phyloP scores from a whole-genome alignment of 2,113 vertebrate genomes.

The Xyliphius kryptos region DNA sequence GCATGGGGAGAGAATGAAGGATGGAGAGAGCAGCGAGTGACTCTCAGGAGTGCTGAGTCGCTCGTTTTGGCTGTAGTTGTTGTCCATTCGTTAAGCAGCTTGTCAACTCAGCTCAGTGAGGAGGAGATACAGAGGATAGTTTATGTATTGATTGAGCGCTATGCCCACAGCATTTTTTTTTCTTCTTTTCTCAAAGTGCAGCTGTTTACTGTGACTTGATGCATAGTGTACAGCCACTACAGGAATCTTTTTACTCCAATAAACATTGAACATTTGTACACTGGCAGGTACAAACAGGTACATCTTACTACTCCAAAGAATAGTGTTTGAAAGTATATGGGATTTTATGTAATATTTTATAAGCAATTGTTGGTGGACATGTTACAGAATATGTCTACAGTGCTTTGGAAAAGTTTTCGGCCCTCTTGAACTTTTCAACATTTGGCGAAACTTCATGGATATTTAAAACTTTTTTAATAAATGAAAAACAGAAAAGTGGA shows the following conservation, averaged over 20 bases:
- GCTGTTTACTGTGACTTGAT: constrained; percentile 36
- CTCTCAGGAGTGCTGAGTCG: constrained; percentile 54
- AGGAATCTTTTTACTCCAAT: too few relatives aligned
- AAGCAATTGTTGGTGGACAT: too few relatives aligned
- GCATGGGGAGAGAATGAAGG: not conserved
- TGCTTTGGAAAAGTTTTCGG: too few relatives aligned
- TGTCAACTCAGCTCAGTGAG: constrained; percentile 55
- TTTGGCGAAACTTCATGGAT: too few relatives aligned
- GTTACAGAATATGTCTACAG: too few relatives aligned
- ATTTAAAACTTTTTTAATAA: too few relatives aligned
- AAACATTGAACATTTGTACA: not conserved
- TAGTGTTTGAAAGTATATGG: not conserved
- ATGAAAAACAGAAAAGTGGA: too few relatives aligned
- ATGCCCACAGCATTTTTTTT: constrained; percentile 48
- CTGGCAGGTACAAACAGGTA: not conserved
- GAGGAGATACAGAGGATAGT: constrained; percentile 57
- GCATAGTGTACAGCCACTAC: too few relatives aligned
- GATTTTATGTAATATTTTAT: too few relatives aligned
- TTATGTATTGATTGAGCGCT: constrained; percentile 67
- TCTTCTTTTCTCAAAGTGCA: constrained; percentile 50
- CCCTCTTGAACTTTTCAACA: too few relatives aligned
- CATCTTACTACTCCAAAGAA: not conserved
- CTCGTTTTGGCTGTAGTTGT: constrained; percentile 41
- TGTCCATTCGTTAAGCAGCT: constrained; percentile 61
- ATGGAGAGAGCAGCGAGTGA: not conserved